Conservation (phyloP, 2,113 vertebrate genomes). For the Antennarius striatus region DNA sequence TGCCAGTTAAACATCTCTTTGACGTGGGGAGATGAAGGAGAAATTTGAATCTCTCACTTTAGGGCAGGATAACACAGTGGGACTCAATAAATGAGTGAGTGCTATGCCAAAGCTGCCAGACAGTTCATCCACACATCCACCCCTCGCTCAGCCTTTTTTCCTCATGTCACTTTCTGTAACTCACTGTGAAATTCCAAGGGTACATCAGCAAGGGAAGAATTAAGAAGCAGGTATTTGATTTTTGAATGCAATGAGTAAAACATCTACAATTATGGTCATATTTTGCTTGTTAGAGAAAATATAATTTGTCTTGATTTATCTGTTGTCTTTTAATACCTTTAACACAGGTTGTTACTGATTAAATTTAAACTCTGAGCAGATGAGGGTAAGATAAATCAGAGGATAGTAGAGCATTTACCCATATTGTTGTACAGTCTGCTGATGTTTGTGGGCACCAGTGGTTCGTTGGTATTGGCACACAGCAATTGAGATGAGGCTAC, state of each 20-base stretch:
- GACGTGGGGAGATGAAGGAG: conserved; percentile 39
- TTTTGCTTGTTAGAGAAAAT: conserved; percentile 1
- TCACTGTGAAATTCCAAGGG: conserved; percentile 72
- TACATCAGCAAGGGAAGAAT: conserved; percentile 53
- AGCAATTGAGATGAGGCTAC: conserved; percentile 30
- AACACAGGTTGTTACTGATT: neutral
- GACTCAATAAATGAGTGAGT: conserved; percentile 64
- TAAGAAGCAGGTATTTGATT: conserved; percentile 22
- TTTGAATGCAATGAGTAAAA: conserved; percentile 12
- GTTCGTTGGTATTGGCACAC: conserved; percentile 22
- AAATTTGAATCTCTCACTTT: conserved; percentile 58
- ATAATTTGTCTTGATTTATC: neutral
- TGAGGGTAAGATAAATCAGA: conserved; percentile 21
- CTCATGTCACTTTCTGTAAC: conserved; percentile 61
- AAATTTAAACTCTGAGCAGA: neutral
- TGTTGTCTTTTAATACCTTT: conserved; percentile 2
- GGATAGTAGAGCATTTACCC: conserved; percentile 21
- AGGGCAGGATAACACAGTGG: conserved; percentile 50
- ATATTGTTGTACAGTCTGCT: conserved; percentile 21
- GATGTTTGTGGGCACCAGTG: conserved; percentile 2
- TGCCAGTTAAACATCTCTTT: conserved; percentile 51
- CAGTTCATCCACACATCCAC: conserved; percentile 37
- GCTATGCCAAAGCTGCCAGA: conserved; percentile 48
- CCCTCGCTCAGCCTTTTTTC: conserved; percentile 34
- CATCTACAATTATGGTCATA: neutral